Base-by-base conservation (phyloP, 1,140 invertebrate genomes). In the Drosophila triauraria region DNA sequence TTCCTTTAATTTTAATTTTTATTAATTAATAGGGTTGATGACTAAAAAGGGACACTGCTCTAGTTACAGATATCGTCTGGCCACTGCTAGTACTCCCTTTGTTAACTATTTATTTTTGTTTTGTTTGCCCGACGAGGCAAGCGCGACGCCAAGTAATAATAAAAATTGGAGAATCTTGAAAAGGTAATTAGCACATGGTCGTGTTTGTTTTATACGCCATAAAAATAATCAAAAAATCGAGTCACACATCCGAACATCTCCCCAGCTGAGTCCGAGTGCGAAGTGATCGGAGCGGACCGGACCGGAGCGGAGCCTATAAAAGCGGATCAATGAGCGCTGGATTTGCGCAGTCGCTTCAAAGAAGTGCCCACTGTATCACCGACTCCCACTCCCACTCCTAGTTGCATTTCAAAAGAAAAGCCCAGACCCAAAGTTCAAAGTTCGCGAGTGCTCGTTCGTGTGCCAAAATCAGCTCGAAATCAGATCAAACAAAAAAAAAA, bases 91-190 rank as follows among this genome's bases (percentile, higher is more conserved):
- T 54, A 17, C n/a, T 42, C 10, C 4, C 12, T 12, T 47, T 60
- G 44, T 30, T 27, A 35, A 44, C 27, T 47, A 46, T 61, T 60
- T 59, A 46, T 40, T 25, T 70, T 62, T 50, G 48, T 58, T 54
- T 60, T 56, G 56, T 58, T 50, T 54, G 42, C 46, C n/a, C 44
- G 64, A 38, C 61, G 68, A 59, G 44, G 51, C 48, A 46, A 30
- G 64, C 53, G 46, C 48, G 40, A 57, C 53, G 63, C 63, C 63
- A 61, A 76, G 47, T 50, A 72, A 72, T 72, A 72, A 70, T 62
- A 53, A 75, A 85, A 70, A 76, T 90, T 86, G 78, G 85, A 90
- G 85, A 88, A 88, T 88, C 86, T 88, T 85, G 85, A 82, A 82
- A 76, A 54, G 78, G 53, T 74, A 88, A 88, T 88, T 88, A 88